Base-by-base conservation (phyloP, 2,888 invertebrate genomes). In the Patella pellucida region DNA sequence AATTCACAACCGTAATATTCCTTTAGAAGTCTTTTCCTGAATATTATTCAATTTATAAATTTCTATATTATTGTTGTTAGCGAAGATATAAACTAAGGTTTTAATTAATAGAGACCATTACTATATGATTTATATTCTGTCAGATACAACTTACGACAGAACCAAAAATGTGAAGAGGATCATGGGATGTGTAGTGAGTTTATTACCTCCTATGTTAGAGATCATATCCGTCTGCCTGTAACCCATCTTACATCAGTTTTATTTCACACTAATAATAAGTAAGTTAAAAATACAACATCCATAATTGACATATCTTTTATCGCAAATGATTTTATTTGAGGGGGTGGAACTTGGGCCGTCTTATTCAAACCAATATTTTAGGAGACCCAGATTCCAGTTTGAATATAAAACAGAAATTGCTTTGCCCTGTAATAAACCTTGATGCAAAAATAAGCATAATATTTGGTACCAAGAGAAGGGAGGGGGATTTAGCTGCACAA, bases 151-250 rank as follows among this genome's bases (percentile, higher is more conserved):
- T 75, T 87, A 7, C 41, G 71, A 1, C 41, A 51, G 5, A 76
- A 69, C 15, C 84, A 85, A 78, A 85, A 74, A 68, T 88, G 88
- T 82, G 88, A 87, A 75, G 83, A 84, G 67, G 79, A 86, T 79
- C 83, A 83, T 73, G 81, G 79, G 2, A 69, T 51, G 0, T 88
- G 88, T 79, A 85, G 85, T n/a, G 85, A 86, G 54, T 76, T 85
- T 19, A 76, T 88, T 14, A 84, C 81, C 62, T 75, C 81, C 67
- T 88, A 85, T 79, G 83, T 85, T 3, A 69, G 82, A 19, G 88
- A 88, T 74, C 88, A 88, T 72, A 78, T 84, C 52, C 77, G 87
- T 50, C 83, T 87, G 7, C 86, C 86, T n/a, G 82, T 88, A 11
- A 85, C 85, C 3, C 78, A 81, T 27, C 74, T 86, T 27, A 83